Base-by-base conservation (phyloP, 2,797 vertebrate species). In the Sebastes cheni region DNA sequence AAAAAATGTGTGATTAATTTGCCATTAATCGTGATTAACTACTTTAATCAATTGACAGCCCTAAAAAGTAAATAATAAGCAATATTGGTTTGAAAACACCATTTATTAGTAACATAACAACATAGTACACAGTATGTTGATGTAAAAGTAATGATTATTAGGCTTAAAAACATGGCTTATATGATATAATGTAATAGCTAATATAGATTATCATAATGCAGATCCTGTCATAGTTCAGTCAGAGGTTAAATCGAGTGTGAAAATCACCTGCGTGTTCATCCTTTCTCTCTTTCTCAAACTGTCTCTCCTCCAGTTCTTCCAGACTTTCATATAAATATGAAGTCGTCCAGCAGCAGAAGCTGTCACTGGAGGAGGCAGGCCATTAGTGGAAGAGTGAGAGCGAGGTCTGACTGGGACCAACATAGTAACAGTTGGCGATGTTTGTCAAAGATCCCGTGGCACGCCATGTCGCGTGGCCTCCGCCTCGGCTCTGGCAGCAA, bases 291-390 rank as follows among this genome's bases (percentile, higher is more conserved):
- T 0, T 52, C 39, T 30, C 20, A 0, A 36, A 39, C 42, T 12
- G 22, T 70, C 23, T 34, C 34, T 29, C 34, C 34, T 60, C 50
- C 46, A 18, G 18, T 60, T 36, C 36, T 52, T 14, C 18, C 50
- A 39, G 29, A 54, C 30, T 67, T 25, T 4, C 32, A 36, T 12
- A 36, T 16, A 59, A 34, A 75, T 13, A 70, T 36, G 27, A 62
- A 69, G 34, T 16, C 1, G 61, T 79, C 23, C 20, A 25, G 67
- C 67, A 77, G 69, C 79, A 82, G 79, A 62, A 60, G 62, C 64
- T 46, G 36, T 80, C 64, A 32, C 59, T 58, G 75, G 36, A 75
- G 72, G 61, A 60, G 39, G 61, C 13, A 3, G 58, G 6, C 25
- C 50, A 16, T 81, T 76, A 60, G 50, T 56, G 59, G 56, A 18